A percentile compares a stretch with the other conserved stretches of the same genome.
phyloP scores from a whole-genome alignment of 37 sponge, comb jelly and placozoan genomes.

The Chondrilla cf. caribensis region DNA sequence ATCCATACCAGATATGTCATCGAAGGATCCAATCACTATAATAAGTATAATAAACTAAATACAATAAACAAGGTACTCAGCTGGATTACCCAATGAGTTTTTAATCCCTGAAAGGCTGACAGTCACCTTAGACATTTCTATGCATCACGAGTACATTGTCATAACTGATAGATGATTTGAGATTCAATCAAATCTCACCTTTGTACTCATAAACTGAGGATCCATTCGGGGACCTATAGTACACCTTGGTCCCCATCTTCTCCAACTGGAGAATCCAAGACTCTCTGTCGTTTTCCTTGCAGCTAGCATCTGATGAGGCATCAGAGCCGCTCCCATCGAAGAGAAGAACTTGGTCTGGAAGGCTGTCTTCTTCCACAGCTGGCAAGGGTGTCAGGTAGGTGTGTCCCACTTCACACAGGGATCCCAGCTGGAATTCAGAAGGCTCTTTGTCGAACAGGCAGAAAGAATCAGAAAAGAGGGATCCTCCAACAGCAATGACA shows the following conservation, averaged over 20 bases:
- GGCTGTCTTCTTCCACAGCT: not conserved
- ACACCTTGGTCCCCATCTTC: not conserved
- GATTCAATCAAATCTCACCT: not conserved
- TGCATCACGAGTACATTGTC: no score
- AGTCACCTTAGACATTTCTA: no score
- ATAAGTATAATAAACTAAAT: no score
- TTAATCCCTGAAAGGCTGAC: no score
- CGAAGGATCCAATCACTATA: slow-evolving; percentile 51
- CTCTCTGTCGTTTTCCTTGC: not conserved
- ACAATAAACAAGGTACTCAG: no score
- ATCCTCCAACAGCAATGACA: not conserved
- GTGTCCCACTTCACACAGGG: slow-evolving; percentile 1
- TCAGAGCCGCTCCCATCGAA: not conserved
- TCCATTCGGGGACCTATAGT: not conserved
- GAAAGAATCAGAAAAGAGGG: slow-evolving; percentile 6
- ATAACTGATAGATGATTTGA: no score
- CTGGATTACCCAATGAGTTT: no score
- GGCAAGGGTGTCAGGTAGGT: not conserved
- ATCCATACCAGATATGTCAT: slow-evolving; percentile 65
- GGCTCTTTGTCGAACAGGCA: not conserved
- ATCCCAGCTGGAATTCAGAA: not conserved
- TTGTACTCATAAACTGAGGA: slow-evolving; percentile 1
- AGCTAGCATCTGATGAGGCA: not conserved
- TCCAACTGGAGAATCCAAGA: not conserved
- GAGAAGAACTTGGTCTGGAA: not conserved